Percentiles rank a stretch among this genome's conserved stretches.
Conservation (phyloP, 2,113 vertebrate genomes). For the Lepus americanus region DNA sequence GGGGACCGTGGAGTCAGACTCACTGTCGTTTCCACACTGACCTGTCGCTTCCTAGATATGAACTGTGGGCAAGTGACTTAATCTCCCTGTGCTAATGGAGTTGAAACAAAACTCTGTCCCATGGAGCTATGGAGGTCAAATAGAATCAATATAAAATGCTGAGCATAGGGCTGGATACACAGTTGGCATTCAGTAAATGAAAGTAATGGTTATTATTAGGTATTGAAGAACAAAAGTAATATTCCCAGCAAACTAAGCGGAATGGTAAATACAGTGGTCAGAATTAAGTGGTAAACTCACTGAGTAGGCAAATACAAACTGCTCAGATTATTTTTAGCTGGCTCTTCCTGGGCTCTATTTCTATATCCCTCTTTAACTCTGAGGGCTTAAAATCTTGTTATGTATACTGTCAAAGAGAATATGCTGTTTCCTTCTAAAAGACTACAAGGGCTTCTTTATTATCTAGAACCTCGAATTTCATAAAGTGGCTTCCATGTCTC, state of each 20-base stretch:
- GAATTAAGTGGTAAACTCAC: neutral
- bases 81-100: neutral
- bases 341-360: neutral
- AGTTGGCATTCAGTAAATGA: neutral
- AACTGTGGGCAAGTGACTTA: neutral
- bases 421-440: neutral
- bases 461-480: neutral
- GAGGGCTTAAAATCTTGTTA: neutral
- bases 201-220: neutral
- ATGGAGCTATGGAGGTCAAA: neutral
- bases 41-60: neutral
- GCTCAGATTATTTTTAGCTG: neutral
- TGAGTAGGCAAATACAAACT: neutral
- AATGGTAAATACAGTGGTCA: neutral
- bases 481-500: neutral
- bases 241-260: neutral
- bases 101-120: neutral
- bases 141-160: neutral
- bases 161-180: too few species aligned
- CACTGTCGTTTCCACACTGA: neutral
- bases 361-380: neutral
- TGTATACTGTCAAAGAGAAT: neutral
- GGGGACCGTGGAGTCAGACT: neutral
- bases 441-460: neutral
- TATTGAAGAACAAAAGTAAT: neutral